Conservation (phyloP, 2,113 vertebrate genomes). For the Apaloderma vittatum region DNA sequence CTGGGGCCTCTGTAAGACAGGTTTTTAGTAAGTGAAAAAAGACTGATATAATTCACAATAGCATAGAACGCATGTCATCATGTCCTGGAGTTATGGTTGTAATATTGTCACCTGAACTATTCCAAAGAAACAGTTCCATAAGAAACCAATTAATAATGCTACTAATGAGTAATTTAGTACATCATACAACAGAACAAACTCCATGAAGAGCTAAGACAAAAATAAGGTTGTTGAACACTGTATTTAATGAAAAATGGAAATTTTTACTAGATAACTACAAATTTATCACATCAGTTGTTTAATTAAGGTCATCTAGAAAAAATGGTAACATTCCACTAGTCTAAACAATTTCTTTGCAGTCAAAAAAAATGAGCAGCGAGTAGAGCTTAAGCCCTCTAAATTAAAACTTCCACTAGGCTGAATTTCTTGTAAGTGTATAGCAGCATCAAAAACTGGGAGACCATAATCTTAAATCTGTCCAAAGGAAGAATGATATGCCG, state of each 20-base stretch:
- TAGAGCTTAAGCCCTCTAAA: background rate
- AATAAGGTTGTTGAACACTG: background rate
- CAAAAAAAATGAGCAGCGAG: background rate
- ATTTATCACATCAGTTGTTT: background rate
- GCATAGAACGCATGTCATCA: background rate
- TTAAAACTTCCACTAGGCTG: background rate
- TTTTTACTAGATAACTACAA: background rate
- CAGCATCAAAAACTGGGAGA: background rate
- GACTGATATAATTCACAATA: background rate
- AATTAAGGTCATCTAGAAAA: background rate
- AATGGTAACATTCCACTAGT: background rate
- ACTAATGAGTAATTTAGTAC: background rate
- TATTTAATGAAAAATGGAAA: background rate
- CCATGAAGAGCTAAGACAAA: background rate
- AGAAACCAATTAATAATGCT: background rate
- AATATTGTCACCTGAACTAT: background rate
- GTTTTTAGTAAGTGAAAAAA: background rate
- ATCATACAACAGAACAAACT: background rate
- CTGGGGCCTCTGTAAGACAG: background rate
- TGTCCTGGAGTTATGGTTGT: background rate
- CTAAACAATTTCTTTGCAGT: background rate
- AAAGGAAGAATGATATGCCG: background rate
- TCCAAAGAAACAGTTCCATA: background rate
- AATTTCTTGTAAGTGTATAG: background rate
- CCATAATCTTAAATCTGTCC: constrained; percentile 15